phyloP scores from a whole-genome alignment of 2,113 vertebrate species.

The Heteronetta atricapilla region DNA sequence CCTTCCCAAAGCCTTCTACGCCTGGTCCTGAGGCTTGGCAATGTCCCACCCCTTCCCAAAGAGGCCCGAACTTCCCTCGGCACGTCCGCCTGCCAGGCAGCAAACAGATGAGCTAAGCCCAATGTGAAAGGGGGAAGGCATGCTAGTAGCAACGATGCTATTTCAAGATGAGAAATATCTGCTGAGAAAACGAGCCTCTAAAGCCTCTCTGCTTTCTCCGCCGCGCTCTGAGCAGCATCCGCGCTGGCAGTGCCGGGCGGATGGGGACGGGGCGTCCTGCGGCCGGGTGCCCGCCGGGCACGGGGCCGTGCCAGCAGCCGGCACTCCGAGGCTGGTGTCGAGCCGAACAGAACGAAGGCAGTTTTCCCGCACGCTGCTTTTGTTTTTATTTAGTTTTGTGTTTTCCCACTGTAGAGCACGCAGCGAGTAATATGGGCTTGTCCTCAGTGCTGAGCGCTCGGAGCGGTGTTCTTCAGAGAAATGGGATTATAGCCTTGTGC shows the following conservation, averaged over 20 bases:
- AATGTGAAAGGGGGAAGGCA: background rate
- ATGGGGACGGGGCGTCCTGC: background rate
- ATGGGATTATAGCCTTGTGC: background rate
- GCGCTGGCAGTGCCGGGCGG: background rate
- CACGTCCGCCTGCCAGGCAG: background rate
- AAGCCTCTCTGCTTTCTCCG: background rate
- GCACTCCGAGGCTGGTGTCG: background rate
- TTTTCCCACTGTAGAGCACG: background rate
- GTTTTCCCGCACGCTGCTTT: background rate
- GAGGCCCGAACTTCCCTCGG: background rate
- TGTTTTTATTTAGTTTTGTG: background rate
- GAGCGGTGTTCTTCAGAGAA: background rate
- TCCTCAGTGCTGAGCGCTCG: background rate
- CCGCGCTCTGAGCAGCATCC: background rate
- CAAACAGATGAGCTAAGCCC: background rate
- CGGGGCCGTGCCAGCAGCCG: background rate
- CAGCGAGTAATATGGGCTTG: background rate
- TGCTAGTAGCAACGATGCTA: accelerated
- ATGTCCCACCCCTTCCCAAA: background rate
- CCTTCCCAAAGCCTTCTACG: background rate
- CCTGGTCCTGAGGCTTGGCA: background rate
- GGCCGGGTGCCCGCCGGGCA: background rate
- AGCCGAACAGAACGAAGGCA: background rate
- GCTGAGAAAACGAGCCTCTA: background rate
- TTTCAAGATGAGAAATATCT: background rate